These are phyloP conservation scores for Callaeas wilsoni DNA, from an alignment of 2,113 vertebrate genomes.

Conservation along the genomic window DNA sequence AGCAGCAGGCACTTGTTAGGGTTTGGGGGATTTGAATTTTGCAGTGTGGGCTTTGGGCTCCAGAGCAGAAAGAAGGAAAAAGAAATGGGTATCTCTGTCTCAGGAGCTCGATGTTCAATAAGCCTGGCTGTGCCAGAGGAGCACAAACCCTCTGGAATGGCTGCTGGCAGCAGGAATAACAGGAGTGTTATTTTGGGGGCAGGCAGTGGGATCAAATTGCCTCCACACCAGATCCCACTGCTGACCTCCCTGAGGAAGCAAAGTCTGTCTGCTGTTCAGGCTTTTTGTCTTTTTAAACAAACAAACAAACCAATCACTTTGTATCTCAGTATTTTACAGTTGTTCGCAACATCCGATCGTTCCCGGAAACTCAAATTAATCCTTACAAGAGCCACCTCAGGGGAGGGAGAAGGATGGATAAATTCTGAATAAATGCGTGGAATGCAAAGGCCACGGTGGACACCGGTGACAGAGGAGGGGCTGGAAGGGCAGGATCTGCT, in stretches of 20 bases:
- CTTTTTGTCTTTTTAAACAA: neutral
- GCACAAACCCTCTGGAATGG: neutral
- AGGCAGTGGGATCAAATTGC: neutral
- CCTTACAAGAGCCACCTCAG: neutral
- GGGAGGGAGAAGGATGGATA: neutral
- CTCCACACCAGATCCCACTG: neutral
- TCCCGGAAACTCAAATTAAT: neutral
- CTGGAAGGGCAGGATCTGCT: neutral
- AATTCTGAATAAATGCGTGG: neutral
- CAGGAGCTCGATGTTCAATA: neutral
- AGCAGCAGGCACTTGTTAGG: neutral
- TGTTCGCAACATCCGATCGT: neutral
- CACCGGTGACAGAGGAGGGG: neutral
- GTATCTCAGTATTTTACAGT: rapidly evolving
- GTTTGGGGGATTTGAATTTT: neutral
- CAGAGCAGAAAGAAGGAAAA: neutral
- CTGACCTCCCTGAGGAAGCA: neutral
- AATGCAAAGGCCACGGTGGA: neutral
- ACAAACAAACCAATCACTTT: neutral
- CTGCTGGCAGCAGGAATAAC: neutral
- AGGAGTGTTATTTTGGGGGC: neutral
- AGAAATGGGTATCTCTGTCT: neutral
- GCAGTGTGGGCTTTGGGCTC: neutral
- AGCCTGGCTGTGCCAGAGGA: neutral
- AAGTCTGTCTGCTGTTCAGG: neutral